Evolutionary conservation across 2,888 invertebrate species (phyloP).

Genomic region (Andrena camellia): DNA sequence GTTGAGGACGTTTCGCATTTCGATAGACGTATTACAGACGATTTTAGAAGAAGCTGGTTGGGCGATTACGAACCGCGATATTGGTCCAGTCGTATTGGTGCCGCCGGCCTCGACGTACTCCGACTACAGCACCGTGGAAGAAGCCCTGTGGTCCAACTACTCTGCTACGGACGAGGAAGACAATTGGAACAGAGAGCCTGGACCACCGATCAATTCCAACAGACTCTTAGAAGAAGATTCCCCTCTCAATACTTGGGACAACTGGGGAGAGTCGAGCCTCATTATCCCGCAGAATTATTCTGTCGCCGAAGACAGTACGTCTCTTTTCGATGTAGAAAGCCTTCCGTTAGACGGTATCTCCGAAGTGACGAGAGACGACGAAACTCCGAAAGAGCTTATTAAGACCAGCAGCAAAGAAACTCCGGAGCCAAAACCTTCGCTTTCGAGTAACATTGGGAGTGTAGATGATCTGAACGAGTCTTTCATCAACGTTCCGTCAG

Average conservation of each 20-base stretch:
- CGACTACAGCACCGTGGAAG: constrained; percentile 23
- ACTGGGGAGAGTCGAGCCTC: constrained; percentile 65
- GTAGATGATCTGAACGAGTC: constrained; percentile 13
- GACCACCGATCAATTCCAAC: constrained; percentile 40
- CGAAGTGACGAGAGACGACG: neutral
- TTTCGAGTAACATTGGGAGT: neutral
- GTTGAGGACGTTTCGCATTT: constrained; percentile 68
- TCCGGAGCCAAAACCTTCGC: neutral
- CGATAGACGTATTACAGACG: constrained; percentile 67
- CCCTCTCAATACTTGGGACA: constrained; percentile 51
- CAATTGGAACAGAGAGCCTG: constrained; percentile 61
- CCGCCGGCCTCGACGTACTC: constrained; percentile 62
- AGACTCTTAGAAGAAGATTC: constrained; percentile 18
- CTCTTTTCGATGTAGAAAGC: constrained; percentile 49
- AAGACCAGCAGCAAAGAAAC: neutral
- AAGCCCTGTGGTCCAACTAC: neutral
- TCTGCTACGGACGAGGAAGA: constrained; percentile 40
- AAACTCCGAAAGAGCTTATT: neutral
- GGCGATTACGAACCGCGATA: constrained; percentile 67
- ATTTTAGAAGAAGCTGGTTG: constrained; percentile 76
- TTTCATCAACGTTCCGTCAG: neutral
- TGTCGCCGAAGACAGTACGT: constrained; percentile 30
- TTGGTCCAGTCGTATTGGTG: constrained; percentile 71
- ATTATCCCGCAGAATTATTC: constrained; percentile 53
- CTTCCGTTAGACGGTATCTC: neutral